Evolutionary conservation across 2,888 invertebrate genomes (phyloP), one percentile per base, ranked within the genome.

Genomic region (Amphipoea oculea): DNA sequence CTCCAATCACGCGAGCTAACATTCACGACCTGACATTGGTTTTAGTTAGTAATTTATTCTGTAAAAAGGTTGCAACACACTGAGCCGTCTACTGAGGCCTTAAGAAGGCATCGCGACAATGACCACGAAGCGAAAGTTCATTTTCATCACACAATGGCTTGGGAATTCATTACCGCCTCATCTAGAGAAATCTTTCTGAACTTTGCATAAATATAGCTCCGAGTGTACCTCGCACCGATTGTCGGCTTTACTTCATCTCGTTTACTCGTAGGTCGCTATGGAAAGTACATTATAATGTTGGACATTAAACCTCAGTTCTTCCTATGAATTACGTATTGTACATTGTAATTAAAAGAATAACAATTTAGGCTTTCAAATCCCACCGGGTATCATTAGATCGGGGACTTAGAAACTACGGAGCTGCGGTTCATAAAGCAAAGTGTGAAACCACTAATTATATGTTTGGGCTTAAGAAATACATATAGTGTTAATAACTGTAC

Each of bases 51-150:
- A 91, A 92, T 91, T 83, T 92, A 93, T 92, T 92, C 90, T 86
- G 80, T 86, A 86, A 88, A 86, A 86, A 86, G 87, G 87, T 89
- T 89, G 90, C 89, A 90, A 92, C 79, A 78, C 82, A 82, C 86
- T 88, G 89, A 88, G 69, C 67, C 73, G 79, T 79, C 70, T 84
- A 69, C 66, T 65, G 83, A 83, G 80, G 81, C 77, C 76, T 82
- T 69, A 63, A 79, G 78, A 45, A 70, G 78, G 36, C 77, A 78
- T 83, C 87, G 87, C 89, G 89, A 91, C 92, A 92, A 92, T 92
- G 91, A 90, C 91, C 92, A 89, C 83, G 84, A 69, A 92, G 94
- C 91, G 95, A 95, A 95, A 95, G 95, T 93, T 91, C 82, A 92
- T 93, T 92, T 92, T 89, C 87, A 90, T 90, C 88, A 87, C 80